Evolutionary conservation across 1,140 invertebrate species (phyloP).

Genomic region (Tetramorium alpestre): DNA sequence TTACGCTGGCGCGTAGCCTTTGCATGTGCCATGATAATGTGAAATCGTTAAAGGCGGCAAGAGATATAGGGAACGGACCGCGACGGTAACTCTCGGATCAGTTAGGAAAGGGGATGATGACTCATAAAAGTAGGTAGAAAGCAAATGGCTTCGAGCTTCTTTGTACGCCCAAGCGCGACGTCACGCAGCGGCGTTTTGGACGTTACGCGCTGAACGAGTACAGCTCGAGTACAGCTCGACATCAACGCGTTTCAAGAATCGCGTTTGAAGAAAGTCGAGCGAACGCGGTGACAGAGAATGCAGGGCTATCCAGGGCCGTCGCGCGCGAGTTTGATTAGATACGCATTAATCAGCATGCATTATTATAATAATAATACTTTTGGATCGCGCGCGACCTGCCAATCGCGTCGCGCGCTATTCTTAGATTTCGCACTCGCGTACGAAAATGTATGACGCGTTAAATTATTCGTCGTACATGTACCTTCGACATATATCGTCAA

Average conservation of each 20-base stretch:
- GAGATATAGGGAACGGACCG: not conserved
- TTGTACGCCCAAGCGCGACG: not conserved
- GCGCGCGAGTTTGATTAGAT: not conserved
- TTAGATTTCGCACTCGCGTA: too few relatives aligned
- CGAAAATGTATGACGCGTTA: not conserved
- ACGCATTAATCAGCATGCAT: not conserved
- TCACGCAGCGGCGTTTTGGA: not conserved
- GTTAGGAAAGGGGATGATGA: conserved; percentile 21
- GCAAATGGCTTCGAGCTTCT: not conserved
- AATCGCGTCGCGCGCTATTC: too few relatives aligned
- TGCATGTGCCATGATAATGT: too few relatives aligned
- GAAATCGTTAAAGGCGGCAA: not conserved
- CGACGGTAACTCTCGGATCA: not conserved
- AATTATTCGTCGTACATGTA: not conserved
- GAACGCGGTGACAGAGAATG: not conserved
- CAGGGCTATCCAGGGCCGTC: not conserved
- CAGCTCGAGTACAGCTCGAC: not conserved
- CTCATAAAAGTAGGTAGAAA: conserved; percentile 32
- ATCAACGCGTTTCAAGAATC: too few relatives aligned
- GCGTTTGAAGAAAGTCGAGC: not conserved
- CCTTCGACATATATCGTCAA: not conserved
- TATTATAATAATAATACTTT: not conserved
- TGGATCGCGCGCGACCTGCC: not conserved
- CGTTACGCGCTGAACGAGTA: conserved; percentile 13
- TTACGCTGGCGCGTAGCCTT: not conserved